phyloP scores from a whole-genome alignment of 2,888 invertebrate genomes.

The Drosophila prostipennis region DNA sequence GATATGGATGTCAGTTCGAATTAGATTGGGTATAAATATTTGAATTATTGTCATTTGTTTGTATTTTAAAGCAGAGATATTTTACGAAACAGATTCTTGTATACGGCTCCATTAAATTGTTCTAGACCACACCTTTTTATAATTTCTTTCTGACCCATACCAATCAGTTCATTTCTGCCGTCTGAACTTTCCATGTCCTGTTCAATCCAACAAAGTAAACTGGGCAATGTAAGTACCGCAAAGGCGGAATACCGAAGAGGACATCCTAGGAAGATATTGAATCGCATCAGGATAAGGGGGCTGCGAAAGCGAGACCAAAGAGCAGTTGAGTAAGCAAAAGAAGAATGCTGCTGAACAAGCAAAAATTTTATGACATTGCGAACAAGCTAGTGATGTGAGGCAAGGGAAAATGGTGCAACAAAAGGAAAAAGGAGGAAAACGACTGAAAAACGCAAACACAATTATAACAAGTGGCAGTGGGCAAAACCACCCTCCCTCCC shows the following conservation, averaged over 20 bases:
- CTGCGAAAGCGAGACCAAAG: conserved; percentile 18
- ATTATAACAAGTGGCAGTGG: conserved; percentile 73
- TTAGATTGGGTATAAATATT: background rate
- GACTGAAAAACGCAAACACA: conserved; percentile 75
- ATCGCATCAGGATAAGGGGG: conserved; percentile 7
- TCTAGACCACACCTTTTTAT: conserved; percentile 9
- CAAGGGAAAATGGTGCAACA: conserved; percentile 7
- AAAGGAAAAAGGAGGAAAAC: conserved; percentile 17
- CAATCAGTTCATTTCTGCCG: conserved; percentile 14
- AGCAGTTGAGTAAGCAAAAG: conserved; percentile 46
- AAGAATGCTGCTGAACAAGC: conserved; percentile 74
- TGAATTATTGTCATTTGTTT: too few species aligned
- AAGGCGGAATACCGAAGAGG: conserved; percentile 66
- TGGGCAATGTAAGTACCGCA: conserved; percentile 60
- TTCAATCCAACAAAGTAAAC: conserved; percentile 70
- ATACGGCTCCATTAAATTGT: background rate
- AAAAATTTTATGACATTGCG: conserved; percentile 75
- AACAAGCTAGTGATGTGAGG: conserved; percentile 31
- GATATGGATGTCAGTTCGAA: conserved; percentile 3
- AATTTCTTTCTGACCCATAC: conserved; percentile 15
- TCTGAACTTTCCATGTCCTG: conserved; percentile 49
- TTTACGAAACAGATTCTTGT: background rate
- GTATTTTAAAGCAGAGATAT: too few species aligned
- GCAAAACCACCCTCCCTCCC: conserved; percentile 6
- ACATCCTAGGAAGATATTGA: conserved; percentile 30